A percentile compares a stretch with the other conserved stretches of the same genome.
Evolutionary conservation across 2,113 vertebrate genomes (phyloP).

Genomic region (Protobothrops mucrosquamatus): DNA sequence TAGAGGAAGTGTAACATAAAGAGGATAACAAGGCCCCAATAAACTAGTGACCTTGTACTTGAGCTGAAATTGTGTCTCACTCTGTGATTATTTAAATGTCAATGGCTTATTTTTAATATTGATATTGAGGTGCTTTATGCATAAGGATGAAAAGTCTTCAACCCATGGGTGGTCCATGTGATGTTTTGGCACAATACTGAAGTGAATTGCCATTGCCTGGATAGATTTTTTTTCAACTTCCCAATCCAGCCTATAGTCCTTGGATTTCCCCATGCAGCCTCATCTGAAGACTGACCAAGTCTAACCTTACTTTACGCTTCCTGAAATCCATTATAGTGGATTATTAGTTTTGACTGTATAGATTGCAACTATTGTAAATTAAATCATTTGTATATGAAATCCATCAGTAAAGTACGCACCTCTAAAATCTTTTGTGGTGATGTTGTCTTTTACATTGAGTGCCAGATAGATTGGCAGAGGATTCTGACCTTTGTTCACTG

Average conservation of each 20-base stretch:
- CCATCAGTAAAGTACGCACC: conserved; percentile 56
- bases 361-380: not conserved
- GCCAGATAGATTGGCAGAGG: conserved; percentile 84
- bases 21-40: not conserved
- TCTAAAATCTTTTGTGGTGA: conserved; percentile 74
- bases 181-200: not conserved
- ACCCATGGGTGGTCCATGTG: not conserved
- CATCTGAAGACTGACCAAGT: not conserved
- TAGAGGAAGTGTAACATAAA: not conserved
- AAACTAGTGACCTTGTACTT: not conserved
- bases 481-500: conserved; percentile 80
- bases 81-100: not conserved
- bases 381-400: not conserved
- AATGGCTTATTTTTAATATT: not conserved
- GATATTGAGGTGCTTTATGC: not conserved
- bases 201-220: not conserved
- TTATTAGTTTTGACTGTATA: not conserved
- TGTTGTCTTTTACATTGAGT: conserved; percentile 77
- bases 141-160: not conserved
- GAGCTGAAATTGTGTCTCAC: not conserved
- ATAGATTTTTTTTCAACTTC: not conserved
- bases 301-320: not conserved
- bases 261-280: not conserved
- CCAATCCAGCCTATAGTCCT: not conserved
- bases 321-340: not conserved